These are phyloP conservation scores for Ectemnius cavifrons DNA, from an alignment of 2,888 invertebrate species.

Conservation along the genomic window DNA sequence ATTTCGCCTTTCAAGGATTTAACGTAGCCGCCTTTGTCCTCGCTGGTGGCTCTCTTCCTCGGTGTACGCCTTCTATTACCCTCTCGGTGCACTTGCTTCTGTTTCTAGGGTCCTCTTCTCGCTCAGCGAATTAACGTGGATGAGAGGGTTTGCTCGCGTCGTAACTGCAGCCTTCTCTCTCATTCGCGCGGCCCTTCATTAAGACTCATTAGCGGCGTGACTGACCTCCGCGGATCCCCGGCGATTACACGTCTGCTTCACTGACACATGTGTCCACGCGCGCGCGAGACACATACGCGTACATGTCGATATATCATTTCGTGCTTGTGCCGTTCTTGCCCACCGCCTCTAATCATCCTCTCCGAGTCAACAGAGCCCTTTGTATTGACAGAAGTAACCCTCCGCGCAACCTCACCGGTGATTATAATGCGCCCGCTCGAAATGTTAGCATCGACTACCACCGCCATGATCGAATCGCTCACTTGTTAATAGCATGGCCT, in stretches of 20 bases:
- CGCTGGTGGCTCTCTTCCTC: not conserved
- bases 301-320: slow-evolving; percentile 46
- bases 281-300: too few relatives aligned
- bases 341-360: slow-evolving; percentile 25
- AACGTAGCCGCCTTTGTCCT: too few relatives aligned
- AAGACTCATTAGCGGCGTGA: slow-evolving; percentile 52
- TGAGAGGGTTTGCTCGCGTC: slow-evolving; percentile 36
- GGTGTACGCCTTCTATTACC: too few relatives aligned
- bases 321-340: slow-evolving; percentile 13
- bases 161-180: not conserved
- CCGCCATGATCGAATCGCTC: too few relatives aligned
- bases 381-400: not conserved
- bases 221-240: slow-evolving; percentile 51
- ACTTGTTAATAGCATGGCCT: too few relatives aligned
- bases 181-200: slow-evolving; percentile 59
- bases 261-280: slow-evolving; percentile 23
- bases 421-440: too few relatives aligned
- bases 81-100: too few relatives aligned
- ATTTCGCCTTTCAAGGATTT: too few relatives aligned
- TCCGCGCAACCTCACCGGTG: too few relatives aligned
- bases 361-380: slow-evolving; percentile 17
- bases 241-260: slow-evolving; percentile 21
- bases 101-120: slow-evolving; percentile 23
- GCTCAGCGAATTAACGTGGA: slow-evolving; percentile 42
- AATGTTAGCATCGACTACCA: too few relatives aligned